Evolutionary conservation across 2,888 invertebrate species (phyloP), one percentile per base, ranked within the genome.

Genomic region (Himalopsyche kuldschensis): DNA sequence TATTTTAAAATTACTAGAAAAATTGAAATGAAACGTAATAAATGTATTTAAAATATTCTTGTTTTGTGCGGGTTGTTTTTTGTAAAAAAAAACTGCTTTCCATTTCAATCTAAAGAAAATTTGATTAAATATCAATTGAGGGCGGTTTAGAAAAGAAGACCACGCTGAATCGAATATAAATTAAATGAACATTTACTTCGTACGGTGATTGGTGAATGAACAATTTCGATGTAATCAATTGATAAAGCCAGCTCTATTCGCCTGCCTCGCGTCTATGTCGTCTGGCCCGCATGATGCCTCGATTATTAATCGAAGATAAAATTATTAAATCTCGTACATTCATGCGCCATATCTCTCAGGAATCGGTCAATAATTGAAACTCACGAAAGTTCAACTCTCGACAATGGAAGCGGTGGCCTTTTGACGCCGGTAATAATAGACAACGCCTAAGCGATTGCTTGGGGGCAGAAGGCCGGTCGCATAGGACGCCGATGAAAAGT

Each of bases 301-400:
- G 31, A 79, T 47, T 79, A 69, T 46, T 78, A 46, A 82, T 82
- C 82, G 82, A 35, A 82, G 82, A 82, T 82, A 75, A 48, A 78
- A 69, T 47, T 69, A 69, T 69, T 27, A 69, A 69, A 69, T 30
- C 69, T 69, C 27, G 15, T 27, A 79, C 35, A 75, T 46, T 32
- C 75, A 82, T 47, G 47, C 30, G 6, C 41, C 76, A 79, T 75
- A 75, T 69, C 75, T 46, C 75, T 75, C 75, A 27, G 15, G 82
- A 78, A 82, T 82, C 82, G 27, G n/a, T 76, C 79, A 27, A 75
- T 82, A 82, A 82, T 82, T 82, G 82, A 82, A 82, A 82, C 27
- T 27, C 46, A 47, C 35, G 75, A 82, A 41, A 80, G 32, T 32
- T 47, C 31, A 76, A 76, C 35, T 32, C 32, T 76, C 35, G 32